Percentiles rank a stretch among this genome's conserved stretches.
Evolutionary conservation across 2,888 invertebrate genomes (phyloP).

Genomic region (Amphipyra tragopoginis): DNA sequence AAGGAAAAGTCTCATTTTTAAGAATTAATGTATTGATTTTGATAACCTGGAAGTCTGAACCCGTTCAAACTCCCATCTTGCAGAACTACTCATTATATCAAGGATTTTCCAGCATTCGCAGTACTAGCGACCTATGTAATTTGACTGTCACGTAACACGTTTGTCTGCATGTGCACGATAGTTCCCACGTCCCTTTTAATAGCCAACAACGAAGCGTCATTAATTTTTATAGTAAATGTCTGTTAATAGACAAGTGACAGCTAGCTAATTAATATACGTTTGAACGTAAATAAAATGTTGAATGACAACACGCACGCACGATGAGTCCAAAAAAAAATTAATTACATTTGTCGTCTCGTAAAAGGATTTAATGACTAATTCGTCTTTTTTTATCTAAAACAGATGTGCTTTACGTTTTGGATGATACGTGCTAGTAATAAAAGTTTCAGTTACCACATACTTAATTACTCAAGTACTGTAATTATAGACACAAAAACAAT

Average conservation of each 20-base stretch:
- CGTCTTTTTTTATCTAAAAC: conserved; percentile 1
- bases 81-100: too few relatives aligned
- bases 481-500: too few relatives aligned
- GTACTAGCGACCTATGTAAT: neutral
- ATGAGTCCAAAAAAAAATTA: conserved; percentile 18
- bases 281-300: conserved; percentile 8
- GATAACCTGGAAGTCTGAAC: too few relatives aligned
- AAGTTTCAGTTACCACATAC: neutral
- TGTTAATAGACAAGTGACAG: conserved; percentile 24
- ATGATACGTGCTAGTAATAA: neutral
- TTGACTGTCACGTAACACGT: conserved; percentile 17
- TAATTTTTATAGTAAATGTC: conserved; percentile 46
- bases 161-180: conserved; percentile 34
- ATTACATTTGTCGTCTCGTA: neutral
- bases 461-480: too few relatives aligned
- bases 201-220: conserved; percentile 37
- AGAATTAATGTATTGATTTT: too few relatives aligned
- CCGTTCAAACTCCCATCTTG: too few relatives aligned
- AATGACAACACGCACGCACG: conserved; percentile 17
- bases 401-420: conserved; percentile 17
- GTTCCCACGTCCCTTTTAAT: conserved; percentile 67
- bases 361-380: conserved; percentile 6
- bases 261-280: conserved; percentile 19
- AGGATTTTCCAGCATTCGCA: too few relatives aligned
- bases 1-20: too few relatives aligned